Conservation (phyloP, 2,888 invertebrate genomes). For the Oscheius onirici region DNA sequence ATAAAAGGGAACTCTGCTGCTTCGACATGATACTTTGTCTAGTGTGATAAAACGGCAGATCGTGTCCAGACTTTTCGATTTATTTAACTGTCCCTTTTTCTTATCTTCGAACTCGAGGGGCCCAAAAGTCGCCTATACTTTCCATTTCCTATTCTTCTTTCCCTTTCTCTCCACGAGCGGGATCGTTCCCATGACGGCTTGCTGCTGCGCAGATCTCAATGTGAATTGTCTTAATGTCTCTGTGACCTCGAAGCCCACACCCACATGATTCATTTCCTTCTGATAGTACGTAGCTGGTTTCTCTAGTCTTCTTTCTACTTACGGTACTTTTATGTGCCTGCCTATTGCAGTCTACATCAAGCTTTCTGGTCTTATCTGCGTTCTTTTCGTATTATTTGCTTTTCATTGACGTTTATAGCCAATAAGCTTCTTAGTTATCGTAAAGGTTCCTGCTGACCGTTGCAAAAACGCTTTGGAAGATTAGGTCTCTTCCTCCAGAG, state of each 20-base stretch:
- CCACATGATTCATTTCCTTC: conserved; percentile 29
- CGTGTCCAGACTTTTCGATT: conserved; percentile 13
- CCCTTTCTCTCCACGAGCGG: not conserved
- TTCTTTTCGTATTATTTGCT: not conserved
- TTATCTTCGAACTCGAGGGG: conserved; percentile 7
- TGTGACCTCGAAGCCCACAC: conserved; percentile 29
- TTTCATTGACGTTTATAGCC: conserved; percentile 1
- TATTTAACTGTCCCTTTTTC: conserved; percentile 4
- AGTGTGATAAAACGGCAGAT: not conserved
- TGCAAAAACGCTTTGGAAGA: not conserved
- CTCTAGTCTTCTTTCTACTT: not conserved
- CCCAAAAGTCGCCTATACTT: conserved; percentile 1
- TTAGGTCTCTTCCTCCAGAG: too few relatives aligned
- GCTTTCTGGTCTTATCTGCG: not conserved
- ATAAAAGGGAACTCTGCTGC: not conserved
- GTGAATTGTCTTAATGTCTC: conserved; percentile 20
- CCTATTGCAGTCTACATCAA: not conserved
- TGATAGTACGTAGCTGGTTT: conserved; percentile 26
- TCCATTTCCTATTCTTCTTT: conserved; percentile 1
- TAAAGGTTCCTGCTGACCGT: not conserved
- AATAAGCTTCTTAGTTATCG: not conserved
- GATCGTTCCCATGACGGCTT: too few relatives aligned
- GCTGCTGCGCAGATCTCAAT: conserved; percentile 1
- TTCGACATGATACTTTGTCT: too few relatives aligned
- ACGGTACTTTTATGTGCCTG: not conserved